A percentile compares a stretch with the other conserved stretches of the same genome.
phyloP scores from a whole-genome alignment of 2,113 vertebrate genomes.

The Mustelus asterias region DNA sequence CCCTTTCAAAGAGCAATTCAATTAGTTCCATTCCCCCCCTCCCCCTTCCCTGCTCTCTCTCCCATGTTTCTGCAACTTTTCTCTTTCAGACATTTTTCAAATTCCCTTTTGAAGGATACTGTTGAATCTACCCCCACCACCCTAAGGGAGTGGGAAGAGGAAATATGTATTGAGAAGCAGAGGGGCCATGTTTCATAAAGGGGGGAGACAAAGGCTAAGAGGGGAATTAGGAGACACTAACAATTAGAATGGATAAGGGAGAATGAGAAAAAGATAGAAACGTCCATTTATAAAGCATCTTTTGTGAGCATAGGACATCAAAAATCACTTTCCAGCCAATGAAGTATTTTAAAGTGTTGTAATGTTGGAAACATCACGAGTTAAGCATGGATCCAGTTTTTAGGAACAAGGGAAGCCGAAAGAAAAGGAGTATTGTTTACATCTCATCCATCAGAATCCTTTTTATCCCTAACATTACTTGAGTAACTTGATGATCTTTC shows the following conservation, averaged over 20 bases:
- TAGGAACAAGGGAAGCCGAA: background rate
- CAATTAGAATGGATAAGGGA: background rate
- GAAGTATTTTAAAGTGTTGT: too few relatives aligned
- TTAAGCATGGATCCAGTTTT: background rate
- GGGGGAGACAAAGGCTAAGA: background rate
- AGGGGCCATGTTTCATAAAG: background rate
- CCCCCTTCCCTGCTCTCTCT: too few relatives aligned
- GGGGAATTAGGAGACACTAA: background rate
- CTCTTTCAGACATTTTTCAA: background rate
- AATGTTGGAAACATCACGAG: too few relatives aligned
- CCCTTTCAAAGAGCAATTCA: background rate
- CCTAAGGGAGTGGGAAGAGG: background rate
- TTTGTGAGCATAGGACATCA: too few relatives aligned
- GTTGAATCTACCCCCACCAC: background rate
- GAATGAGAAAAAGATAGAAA: background rate
- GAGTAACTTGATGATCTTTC: background rate
- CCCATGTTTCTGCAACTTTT: background rate
- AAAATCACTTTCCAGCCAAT: too few relatives aligned
- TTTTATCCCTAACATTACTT: background rate
- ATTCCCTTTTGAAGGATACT: background rate
- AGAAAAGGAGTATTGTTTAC: background rate
- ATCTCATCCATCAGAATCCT: background rate
- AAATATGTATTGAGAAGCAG: background rate
- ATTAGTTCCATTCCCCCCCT: background rate
- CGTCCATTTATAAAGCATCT: too few relatives aligned